Percentiles rank a stretch among this genome's conserved stretches.
phyloP scores from a whole-genome alignment of 1,140 invertebrate genomes.

The Lepidotrigona ventralis region DNA sequence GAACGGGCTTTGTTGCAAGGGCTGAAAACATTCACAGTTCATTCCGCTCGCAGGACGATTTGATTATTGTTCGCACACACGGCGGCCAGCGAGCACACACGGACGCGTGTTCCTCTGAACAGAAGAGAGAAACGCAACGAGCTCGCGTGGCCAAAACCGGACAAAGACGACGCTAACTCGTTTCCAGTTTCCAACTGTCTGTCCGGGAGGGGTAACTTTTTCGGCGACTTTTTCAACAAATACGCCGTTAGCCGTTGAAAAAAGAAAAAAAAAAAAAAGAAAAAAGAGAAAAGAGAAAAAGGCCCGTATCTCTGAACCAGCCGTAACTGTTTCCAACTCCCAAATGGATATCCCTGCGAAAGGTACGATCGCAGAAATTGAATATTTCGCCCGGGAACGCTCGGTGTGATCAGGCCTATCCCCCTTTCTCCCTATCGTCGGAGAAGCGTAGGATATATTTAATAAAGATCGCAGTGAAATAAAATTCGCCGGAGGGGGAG shows the following conservation, averaged over 20 bases:
- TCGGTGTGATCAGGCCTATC: neutral
- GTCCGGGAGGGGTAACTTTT: slow-evolving; percentile 13
- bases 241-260: neutral
- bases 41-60: slow-evolving; percentile 7
- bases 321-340: slow-evolving; percentile 26
- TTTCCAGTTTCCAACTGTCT: slow-evolving; percentile 16
- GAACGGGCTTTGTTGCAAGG: neutral
- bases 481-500: neutral
- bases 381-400: slow-evolving; percentile 12
- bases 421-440: too few species aligned
- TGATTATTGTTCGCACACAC: slow-evolving; percentile 23
- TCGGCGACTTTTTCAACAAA: slow-evolving; percentile 14
- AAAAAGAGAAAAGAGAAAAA: neutral
- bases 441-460: neutral
- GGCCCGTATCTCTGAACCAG: neutral
- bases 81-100: too few species aligned
- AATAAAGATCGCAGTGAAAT: neutral
- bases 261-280: neutral
- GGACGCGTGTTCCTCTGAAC: neutral
- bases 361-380: slow-evolving; percentile 13
- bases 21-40: slow-evolving; percentile 20
- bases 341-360: slow-evolving; percentile 9
- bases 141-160: too few species aligned
- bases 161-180: slow-evolving; percentile 23
- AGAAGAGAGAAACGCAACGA: neutral